phyloP scores from a whole-genome alignment of 2,113 vertebrate genomes.

The Arvicanthis niloticus region DNA sequence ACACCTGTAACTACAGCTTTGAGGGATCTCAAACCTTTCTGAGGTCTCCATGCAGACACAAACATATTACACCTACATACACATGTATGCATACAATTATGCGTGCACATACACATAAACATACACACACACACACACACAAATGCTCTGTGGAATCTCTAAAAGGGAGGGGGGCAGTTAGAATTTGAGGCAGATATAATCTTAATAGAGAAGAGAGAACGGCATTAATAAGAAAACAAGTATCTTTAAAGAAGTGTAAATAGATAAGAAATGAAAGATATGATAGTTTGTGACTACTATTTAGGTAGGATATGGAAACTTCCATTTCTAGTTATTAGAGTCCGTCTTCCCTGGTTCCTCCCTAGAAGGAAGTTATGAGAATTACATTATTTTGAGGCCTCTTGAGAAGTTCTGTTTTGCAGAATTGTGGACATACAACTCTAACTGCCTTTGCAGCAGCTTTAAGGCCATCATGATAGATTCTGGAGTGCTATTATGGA shows the following conservation, averaged over 20 bases:
- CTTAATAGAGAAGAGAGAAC: neutral
- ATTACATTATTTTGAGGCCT: neutral
- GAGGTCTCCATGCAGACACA: neutral
- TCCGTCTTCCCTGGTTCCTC: neutral
- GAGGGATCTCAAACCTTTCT: no score
- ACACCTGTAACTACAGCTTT: neutral
- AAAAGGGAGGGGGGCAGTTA: neutral
- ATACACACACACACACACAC: neutral
- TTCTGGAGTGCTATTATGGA: neutral
- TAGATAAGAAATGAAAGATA: neutral
- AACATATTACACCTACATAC: neutral
- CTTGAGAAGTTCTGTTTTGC: neutral
- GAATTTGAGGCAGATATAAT: neutral
- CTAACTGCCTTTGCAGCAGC: neutral
- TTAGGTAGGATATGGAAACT: neutral
- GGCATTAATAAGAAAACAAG: neutral
- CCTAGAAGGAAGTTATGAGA: neutral
- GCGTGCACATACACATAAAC: rapidly evolving
- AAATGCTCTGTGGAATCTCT: neutral
- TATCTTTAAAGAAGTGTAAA: neutral
- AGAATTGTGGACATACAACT: neutral
- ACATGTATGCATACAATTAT: neutral
- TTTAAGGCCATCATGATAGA: neutral
- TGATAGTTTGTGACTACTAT: neutral
- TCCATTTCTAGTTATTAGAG: neutral